Percentiles rank a stretch among this genome's conserved stretches.
Conservation (phyloP, 2,888 invertebrate species). For the Macrophya alboannulata region DNA sequence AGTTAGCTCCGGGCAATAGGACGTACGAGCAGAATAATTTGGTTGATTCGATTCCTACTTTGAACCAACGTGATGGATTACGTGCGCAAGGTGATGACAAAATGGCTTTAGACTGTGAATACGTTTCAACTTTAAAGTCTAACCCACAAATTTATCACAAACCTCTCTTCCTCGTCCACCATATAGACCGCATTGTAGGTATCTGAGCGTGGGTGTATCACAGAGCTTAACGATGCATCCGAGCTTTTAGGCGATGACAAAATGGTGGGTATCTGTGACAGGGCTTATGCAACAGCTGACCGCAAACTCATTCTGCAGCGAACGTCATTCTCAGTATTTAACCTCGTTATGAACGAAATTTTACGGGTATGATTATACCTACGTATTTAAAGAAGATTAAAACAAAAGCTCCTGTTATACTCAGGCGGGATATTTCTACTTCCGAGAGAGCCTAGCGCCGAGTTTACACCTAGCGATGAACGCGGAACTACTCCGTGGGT, state of each 20-base stretch:
- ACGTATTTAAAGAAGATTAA: too few relatives aligned
- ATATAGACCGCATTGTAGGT: neutral
- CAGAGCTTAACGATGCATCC: neutral
- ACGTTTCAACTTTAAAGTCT: neutral
- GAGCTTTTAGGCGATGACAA: neutral
- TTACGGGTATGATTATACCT: too few relatives aligned
- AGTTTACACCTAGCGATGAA: too few relatives aligned
- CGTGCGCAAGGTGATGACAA: slow-evolving; percentile 5
- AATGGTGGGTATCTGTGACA: neutral
- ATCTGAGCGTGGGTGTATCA: neutral
- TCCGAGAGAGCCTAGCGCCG: too few relatives aligned
- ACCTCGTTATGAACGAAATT: neutral
- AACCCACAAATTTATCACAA: neutral
- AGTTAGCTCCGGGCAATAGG: slow-evolving; percentile 41
- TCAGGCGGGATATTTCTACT: too few relatives aligned
- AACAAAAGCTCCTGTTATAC: too few relatives aligned
- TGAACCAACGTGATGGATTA: slow-evolving; percentile 37
- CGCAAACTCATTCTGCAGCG: neutral
- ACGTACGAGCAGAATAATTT: slow-evolving; percentile 47
- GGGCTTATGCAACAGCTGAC: neutral
- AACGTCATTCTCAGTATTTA: too few relatives aligned
- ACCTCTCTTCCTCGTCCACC: neutral
- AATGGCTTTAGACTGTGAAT: neutral
- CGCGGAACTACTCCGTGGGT: too few relatives aligned
- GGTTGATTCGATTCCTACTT: slow-evolving; percentile 46